phyloP scores from a whole-genome alignment of 2,888 invertebrate genomes.

The Acleris laterana region DNA sequence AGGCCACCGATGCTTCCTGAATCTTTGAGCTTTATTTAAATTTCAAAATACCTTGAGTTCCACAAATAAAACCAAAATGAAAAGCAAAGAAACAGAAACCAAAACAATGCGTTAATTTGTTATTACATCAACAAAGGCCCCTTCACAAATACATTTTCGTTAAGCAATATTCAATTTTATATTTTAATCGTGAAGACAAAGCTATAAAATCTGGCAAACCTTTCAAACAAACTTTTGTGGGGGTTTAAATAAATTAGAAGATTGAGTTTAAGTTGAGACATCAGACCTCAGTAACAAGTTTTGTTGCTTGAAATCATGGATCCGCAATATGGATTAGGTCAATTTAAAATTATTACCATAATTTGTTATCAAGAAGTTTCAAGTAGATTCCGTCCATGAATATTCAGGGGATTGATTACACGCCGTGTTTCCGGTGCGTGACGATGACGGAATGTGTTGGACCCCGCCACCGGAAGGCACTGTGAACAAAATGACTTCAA shows the following conservation, averaged over 20 bases:
- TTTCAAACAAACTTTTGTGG: slow-evolving; percentile 52
- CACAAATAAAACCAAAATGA: background rate
- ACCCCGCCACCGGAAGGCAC: slow-evolving; percentile 1
- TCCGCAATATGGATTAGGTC: slow-evolving; percentile 73
- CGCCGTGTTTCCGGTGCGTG: slow-evolving; percentile 27
- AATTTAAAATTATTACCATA: slow-evolving; percentile 77
- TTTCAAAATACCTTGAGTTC: background rate
- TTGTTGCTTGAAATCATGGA: slow-evolving; percentile 56
- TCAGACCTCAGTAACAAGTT: slow-evolving; percentile 61
- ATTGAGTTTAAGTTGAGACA: slow-evolving; percentile 61
- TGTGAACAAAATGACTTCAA: slow-evolving; percentile 8
- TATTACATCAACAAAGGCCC: slow-evolving; percentile 1
- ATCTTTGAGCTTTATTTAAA: too few relatives aligned
- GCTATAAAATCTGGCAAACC: slow-evolving; percentile 54
- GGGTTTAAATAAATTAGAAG: slow-evolving; percentile 67
- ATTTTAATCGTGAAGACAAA: slow-evolving; percentile 40
- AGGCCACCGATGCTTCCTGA: too few relatives aligned
- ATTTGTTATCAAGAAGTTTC: slow-evolving; percentile 73
- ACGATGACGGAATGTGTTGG: slow-evolving; percentile 29
- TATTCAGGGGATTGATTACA: slow-evolving; percentile 53
- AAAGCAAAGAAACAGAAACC: background rate
- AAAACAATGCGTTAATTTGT: background rate
- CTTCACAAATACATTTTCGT: slow-evolving; percentile 8
- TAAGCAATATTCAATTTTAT: slow-evolving; percentile 24
- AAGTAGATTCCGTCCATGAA: slow-evolving; percentile 65